phyloP scores from a whole-genome alignment of 92 coral and sea anemone species.

The Porites lobata region DNA sequence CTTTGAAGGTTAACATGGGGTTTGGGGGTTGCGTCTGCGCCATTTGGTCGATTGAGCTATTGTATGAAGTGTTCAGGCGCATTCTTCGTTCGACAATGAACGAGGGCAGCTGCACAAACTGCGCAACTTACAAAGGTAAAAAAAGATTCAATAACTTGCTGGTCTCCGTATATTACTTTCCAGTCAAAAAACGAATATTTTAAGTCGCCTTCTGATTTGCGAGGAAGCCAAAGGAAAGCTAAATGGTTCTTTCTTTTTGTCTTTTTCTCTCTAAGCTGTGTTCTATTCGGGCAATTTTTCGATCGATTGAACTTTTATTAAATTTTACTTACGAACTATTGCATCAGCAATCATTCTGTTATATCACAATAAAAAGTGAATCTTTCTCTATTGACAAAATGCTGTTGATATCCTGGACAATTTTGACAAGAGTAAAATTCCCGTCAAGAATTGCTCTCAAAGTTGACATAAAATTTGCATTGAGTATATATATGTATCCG shows the following conservation, averaged over 20 bases:
- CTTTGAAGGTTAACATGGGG: slow-evolving; percentile 16
- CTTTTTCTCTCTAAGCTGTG: not conserved
- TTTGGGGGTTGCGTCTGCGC: slow-evolving; percentile 5
- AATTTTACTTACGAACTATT: not conserved
- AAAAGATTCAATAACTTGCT: slow-evolving; percentile 1
- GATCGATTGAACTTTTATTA: not conserved
- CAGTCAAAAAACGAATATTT: not conserved
- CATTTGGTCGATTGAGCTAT: slow-evolving; percentile 41
- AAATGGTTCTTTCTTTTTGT: not conserved
- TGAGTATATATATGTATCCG: not conserved
- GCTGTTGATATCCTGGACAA: slow-evolving; percentile 28
- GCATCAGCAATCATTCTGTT: not conserved
- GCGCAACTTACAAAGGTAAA: slow-evolving; percentile 6
- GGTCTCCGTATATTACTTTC: slow-evolving; percentile 19
- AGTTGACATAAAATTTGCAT: slow-evolving; percentile 35
- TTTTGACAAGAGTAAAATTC: slow-evolving; percentile 16
- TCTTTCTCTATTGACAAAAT: slow-evolving; percentile 4
- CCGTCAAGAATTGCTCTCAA: slow-evolving; percentile 4
- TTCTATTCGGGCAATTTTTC: not conserved
- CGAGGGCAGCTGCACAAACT: slow-evolving; percentile 25
- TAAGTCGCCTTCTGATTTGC: not conserved
- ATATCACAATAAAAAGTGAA: not conserved
- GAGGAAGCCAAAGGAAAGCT: not conserved
- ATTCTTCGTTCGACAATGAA: slow-evolving; percentile 30
- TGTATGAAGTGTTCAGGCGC: slow-evolving; percentile 4